phyloP scores from a whole-genome alignment of 2,797 vertebrate genomes.

The Coreius guichenoti region DNA sequence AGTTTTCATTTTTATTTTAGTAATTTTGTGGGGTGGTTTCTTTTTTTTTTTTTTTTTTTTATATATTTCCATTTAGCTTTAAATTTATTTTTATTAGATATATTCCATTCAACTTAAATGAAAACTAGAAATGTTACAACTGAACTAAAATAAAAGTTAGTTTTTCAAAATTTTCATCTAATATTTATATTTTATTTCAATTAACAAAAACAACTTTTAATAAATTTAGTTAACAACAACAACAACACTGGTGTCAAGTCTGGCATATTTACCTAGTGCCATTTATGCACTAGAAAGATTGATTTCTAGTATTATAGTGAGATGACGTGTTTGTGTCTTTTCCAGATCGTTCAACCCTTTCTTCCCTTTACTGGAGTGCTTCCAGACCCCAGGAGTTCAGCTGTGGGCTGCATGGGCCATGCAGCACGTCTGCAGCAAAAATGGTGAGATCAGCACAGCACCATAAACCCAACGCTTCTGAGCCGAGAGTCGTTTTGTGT shows the following conservation, averaged over 20 bases:
- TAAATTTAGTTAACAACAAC: not conserved
- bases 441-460: constrained; percentile 79
- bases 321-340: not conserved
- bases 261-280: not conserved
- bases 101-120: not conserved
- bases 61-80: too few relatives aligned
- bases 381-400: constrained; percentile 95
- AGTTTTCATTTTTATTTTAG: not conserved
- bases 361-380: constrained; percentile 95
- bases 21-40: not conserved
- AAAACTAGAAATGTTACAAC: not conserved
- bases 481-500: not conserved
- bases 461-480: not conserved
- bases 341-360: constrained; percentile 97
- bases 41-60: not conserved
- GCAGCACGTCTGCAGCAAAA: constrained; percentile 99
- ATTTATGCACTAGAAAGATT: not conserved
- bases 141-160: not conserved
- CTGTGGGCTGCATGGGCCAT: constrained; percentile 99
- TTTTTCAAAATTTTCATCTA: not conserved
- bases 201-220: not conserved
- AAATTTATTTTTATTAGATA: not conserved
- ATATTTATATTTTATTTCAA: not conserved
- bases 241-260: not conserved
- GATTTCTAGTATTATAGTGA: not conserved